A percentile compares a stretch with the other conserved stretches of the same genome.
Evolutionary conservation across 2,797 vertebrate genomes (phyloP).

Genomic region (Oophaga sylvatica): DNA sequence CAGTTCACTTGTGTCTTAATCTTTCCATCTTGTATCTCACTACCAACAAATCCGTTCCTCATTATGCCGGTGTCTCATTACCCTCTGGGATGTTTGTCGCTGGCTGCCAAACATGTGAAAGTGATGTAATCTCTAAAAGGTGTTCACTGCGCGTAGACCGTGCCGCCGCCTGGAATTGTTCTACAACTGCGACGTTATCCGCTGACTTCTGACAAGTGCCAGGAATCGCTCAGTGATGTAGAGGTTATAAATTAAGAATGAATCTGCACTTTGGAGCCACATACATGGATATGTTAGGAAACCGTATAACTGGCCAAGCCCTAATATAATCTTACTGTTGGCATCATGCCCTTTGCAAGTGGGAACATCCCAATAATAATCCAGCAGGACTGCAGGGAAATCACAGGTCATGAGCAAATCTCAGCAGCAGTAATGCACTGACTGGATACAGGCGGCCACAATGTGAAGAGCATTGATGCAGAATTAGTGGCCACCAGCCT

Average conservation of each 20-base stretch:
- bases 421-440: background rate
- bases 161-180: background rate
- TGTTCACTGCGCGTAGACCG: background rate
- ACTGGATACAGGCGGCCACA: background rate
- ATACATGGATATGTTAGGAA: background rate
- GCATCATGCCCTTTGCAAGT: background rate
- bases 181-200: background rate
- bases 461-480: background rate
- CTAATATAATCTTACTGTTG: background rate
- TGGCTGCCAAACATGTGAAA: conserved; percentile 7
- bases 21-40: conserved; percentile 35
- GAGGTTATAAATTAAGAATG: conserved; percentile 2
- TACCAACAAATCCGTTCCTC: conserved; percentile 27
- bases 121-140: conserved; percentile 27
- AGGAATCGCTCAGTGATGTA: background rate
- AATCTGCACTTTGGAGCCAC: background rate
- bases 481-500: background rate
- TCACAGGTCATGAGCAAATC: background rate
- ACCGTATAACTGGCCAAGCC: background rate
- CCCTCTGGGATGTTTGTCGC: conserved; percentile 2
- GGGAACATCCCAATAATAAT: background rate
- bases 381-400: background rate
- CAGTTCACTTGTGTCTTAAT: conserved; percentile 23
- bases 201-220: conserved; percentile 1
- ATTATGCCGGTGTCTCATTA: conserved; percentile 11